Evolutionary conservation across 92 coral and sea anemone species (phyloP), one percentile per base, ranked within the genome.

Genomic region (Siderastrea radians): DNA sequence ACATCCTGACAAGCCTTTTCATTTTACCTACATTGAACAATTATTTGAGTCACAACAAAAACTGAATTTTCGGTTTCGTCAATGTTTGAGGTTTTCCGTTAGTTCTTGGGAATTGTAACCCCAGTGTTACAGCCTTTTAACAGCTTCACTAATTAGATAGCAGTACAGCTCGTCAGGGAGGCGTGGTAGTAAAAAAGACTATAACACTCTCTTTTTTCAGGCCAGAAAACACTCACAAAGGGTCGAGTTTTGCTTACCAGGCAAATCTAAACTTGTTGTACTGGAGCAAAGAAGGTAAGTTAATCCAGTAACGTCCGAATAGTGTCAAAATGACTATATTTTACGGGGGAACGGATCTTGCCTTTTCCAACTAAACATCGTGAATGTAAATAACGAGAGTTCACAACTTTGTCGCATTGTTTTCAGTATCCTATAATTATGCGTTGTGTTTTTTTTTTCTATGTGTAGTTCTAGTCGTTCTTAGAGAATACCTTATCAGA

Each of bases 211-310:
- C 64, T 78, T 58, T 58, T 74, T 85, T 45, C 83, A 98, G 99
- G 68, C 98, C 99, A 14, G 98, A 94, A 76, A 93, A 98, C 70
- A 98, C 99, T 72, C 98, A 98, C 88, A 94, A 92, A 73, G 99
- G 99, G 38, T 88, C 92, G 0, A 87, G 78, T 67, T 96, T 93
- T 63, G 93, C 94, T 80, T 90, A 98, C 81, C 98, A 96, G 74
- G 95, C 98, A 16, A 92, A 98, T 86, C 84, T 87, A 69, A 98
- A 98, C 73, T 94, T 95, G 54, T 93, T 97, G 49, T 97, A 97
- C 90, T 97, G 99, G 98, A 95, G 97, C 26, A 84, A 79, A 74
- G 99, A 97, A 92, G 98, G 99, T 97, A 80, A 74, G 63, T 16
- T 3, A 53, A 67, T 13, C 2, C 4, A 2, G 47, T 11, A 14